These are phyloP conservation scores for Micronycteris hirsuta DNA, from an alignment of 2,113 vertebrate species.

Conservation along the genomic window DNA sequence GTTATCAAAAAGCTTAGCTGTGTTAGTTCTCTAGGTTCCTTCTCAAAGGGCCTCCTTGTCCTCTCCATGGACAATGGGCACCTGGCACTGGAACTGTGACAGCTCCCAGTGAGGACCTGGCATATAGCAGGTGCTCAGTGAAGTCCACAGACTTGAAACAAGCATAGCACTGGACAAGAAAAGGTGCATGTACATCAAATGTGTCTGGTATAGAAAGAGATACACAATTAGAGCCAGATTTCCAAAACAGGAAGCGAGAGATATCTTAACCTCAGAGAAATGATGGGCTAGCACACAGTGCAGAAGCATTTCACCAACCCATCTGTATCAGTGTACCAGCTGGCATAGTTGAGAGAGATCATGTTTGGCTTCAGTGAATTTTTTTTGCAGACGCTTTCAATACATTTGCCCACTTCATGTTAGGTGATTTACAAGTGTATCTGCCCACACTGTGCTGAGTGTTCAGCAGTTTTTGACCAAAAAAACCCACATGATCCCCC, in stretches of 20 bases:
- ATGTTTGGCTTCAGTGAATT: too few relatives aligned
- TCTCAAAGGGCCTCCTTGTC: background rate
- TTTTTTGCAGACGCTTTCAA: too few relatives aligned
- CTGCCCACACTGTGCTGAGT: too few relatives aligned
- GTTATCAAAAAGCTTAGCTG: conserved; percentile 33
- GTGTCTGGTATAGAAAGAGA: background rate
- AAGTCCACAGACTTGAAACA: background rate
- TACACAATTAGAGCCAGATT: background rate
- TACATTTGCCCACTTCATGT: too few relatives aligned
- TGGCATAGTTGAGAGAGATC: too few relatives aligned
- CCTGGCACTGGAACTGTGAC: accelerated
- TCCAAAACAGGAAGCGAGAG: background rate
- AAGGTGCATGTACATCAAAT: accelerated
- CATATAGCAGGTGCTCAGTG: background rate
- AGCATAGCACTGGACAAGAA: conserved; percentile 28
- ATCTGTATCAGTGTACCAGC: too few relatives aligned
- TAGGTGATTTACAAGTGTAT: too few relatives aligned
- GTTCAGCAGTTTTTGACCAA: too few relatives aligned
- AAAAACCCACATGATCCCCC: too few relatives aligned
- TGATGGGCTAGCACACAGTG: background rate
- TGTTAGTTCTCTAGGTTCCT: conserved; percentile 49
- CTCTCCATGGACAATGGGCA: background rate
- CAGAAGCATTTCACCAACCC: too few relatives aligned
- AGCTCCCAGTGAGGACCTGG: background rate
- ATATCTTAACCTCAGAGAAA: background rate